These are phyloP conservation scores for Ophonus ardosiacus DNA, from an alignment of 2,888 invertebrate genomes.

Conservation along the genomic window DNA sequence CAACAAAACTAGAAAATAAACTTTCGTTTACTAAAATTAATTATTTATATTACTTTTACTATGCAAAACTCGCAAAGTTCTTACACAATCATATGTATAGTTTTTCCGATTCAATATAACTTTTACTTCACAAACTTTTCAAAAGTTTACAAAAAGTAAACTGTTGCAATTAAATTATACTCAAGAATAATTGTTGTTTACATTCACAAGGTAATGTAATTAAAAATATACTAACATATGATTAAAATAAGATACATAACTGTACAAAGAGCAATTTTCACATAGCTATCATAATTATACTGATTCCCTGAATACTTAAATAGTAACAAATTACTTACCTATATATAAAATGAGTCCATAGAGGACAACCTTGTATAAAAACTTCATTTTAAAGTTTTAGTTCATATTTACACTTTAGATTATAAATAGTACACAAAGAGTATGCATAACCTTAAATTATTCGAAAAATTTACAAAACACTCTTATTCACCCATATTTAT, in stretches of 20 bases:
- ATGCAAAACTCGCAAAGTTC: neutral
- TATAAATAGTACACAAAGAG: constrained; percentile 51
- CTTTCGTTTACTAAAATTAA: constrained; percentile 23
- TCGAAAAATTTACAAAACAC: constrained; percentile 22
- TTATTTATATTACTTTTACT: constrained; percentile 25
- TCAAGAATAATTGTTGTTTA: neutral
- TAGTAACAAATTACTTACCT: constrained; percentile 42
- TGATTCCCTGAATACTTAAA: neutral
- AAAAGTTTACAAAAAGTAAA: neutral
- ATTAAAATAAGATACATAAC: constrained; percentile 21
- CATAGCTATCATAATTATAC: neutral
- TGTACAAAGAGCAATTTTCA: constrained; percentile 3
- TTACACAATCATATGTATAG: neutral
- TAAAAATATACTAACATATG: constrained; percentile 19
- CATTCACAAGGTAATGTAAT: neutral
- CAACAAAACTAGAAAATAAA: neutral
- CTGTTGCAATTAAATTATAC: constrained; percentile 1
- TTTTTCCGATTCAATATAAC: neutral
- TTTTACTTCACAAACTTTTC: constrained; percentile 21
- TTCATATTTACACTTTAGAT: constrained; percentile 55
- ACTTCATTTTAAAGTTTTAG: constrained; percentile 57
- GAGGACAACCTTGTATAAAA: constrained; percentile 59
- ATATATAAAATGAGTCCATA: constrained; percentile 61
- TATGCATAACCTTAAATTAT: constrained; percentile 47
- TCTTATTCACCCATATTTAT: constrained; percentile 5